Conservation (phyloP, 2,888 invertebrate genomes). For the Nasonia oneida region DNA sequence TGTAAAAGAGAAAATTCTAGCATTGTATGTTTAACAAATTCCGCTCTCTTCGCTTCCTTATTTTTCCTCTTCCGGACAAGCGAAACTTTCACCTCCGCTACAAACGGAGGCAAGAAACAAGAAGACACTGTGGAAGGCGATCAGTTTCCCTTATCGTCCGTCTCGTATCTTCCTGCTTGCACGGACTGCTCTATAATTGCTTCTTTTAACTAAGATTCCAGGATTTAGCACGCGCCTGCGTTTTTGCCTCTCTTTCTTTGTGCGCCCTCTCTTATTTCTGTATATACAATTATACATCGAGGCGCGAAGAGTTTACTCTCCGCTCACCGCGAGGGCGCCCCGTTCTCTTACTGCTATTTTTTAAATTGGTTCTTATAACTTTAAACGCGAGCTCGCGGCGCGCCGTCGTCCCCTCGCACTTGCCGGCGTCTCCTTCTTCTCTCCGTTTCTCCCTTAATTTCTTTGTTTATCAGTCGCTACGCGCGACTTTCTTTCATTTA, state of each 20-base stretch:
- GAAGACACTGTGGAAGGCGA: slow-evolving; percentile 60
- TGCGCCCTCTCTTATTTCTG: slow-evolving; percentile 40
- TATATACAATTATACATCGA: slow-evolving; percentile 33
- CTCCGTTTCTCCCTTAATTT: slow-evolving; percentile 65
- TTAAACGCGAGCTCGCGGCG: slow-evolving; percentile 68
- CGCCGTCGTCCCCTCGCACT: slow-evolving; percentile 2
- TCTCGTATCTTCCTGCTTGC: slow-evolving; percentile 71
- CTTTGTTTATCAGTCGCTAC: slow-evolving; percentile 66
- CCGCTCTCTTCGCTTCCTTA: neutral
- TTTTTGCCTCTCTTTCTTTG: slow-evolving; percentile 32
- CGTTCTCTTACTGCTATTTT: slow-evolving; percentile 67
- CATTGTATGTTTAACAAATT: slow-evolving; percentile 19
- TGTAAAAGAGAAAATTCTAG: neutral
- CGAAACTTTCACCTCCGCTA: slow-evolving; percentile 21
- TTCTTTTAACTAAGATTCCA: slow-evolving; percentile 77
- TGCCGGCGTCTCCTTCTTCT: neutral
- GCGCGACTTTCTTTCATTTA: slow-evolving; percentile 65
- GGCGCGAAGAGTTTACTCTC: slow-evolving; percentile 41
- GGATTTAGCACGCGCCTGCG: slow-evolving; percentile 68
- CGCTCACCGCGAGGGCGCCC: slow-evolving; percentile 4
- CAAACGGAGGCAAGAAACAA: slow-evolving; percentile 33
- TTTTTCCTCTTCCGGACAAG: neutral
- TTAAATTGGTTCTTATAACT: slow-evolving; percentile 78
- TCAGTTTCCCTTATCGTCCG: slow-evolving; percentile 74
- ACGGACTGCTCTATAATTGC: slow-evolving; percentile 74